Percentiles rank a stretch among this genome's conserved stretches.
Conservation (phyloP, 2,113 vertebrate genomes). For the Bambusicola thoracicus region DNA sequence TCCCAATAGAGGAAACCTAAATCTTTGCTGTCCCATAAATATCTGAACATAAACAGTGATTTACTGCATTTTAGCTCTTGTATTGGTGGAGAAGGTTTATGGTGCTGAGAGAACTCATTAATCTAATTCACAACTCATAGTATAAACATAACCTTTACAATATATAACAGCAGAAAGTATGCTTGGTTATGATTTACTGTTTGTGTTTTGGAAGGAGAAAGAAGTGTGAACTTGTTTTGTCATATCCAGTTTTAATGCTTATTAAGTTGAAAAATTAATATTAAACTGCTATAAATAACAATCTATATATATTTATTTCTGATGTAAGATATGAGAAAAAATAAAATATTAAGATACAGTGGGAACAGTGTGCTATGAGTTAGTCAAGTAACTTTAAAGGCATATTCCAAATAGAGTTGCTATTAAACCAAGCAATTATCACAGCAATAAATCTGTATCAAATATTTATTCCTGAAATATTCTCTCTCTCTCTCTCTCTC, state of each 20-base stretch:
- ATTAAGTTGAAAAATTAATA: conserved; percentile 67
- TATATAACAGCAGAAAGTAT: conserved; percentile 78
- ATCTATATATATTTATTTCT: conserved; percentile 24
- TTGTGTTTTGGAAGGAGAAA: conserved; percentile 73
- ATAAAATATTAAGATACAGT: conserved; percentile 5
- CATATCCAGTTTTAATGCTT: conserved; percentile 63
- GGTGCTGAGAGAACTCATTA: conserved; percentile 81
- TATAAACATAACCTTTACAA: conserved; percentile 83
- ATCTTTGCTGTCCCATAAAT: conserved; percentile 79
- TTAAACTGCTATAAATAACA: conserved; percentile 58
- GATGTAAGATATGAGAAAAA: not conserved
- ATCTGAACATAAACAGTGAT: conserved; percentile 77
- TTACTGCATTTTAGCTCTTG: conserved; percentile 81
- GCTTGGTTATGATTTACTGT: conserved; percentile 73
- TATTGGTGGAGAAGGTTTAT: conserved; percentile 78
- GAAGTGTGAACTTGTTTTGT: conserved; percentile 54
- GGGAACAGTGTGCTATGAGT: not conserved
- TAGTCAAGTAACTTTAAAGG: conserved; percentile 16
- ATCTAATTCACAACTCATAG: conserved; percentile 80
- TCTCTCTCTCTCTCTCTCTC: not conserved
- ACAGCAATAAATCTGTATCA: not conserved
- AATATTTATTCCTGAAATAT: not conserved
- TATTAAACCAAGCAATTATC: not conserved
- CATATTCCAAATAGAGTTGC: not conserved
- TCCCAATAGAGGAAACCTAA: conserved; percentile 70